Evolutionary conservation across 2,797 vertebrate genomes (phyloP).

Genomic region (Ctenopoma multispine): DNA sequence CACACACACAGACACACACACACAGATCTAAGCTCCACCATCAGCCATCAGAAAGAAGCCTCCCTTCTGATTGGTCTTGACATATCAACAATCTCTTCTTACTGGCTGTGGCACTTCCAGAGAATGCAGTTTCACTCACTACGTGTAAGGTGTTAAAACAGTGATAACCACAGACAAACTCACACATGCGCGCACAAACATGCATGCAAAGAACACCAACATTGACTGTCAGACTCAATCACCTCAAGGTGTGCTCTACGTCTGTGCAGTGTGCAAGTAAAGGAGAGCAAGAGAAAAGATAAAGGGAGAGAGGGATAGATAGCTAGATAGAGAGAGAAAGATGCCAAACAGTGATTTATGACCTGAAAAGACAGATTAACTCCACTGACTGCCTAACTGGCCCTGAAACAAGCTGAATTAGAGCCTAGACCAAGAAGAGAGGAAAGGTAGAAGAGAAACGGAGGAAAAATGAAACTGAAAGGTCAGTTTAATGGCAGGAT

Average conservation of each 20-base stretch:
- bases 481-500: conserved; percentile 73
- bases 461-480: conserved; percentile 77
- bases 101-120: conserved; percentile 71
- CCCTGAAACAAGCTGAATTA: conserved; percentile 87
- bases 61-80: conserved; percentile 69
- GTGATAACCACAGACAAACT: conserved; percentile 48
- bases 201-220: conserved; percentile 62
- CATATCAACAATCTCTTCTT: conserved; percentile 64
- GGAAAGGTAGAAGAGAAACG: conserved; percentile 70
- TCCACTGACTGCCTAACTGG: conserved; percentile 88
- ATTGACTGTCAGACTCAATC: conserved; percentile 65
- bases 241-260: conserved; percentile 55
- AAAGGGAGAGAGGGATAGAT: conserved; percentile 11
- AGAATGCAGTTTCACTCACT: conserved; percentile 62
- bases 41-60: conserved; percentile 30
- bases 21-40: conserved; percentile 33
- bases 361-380: conserved; percentile 87
- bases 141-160: conserved; percentile 61
- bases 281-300: conserved; percentile 28
- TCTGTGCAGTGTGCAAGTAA: conserved; percentile 50
- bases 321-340: conserved; percentile 62
- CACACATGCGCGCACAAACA: conserved; percentile 34
- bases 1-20: neutral
- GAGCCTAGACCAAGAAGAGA: conserved; percentile 77
- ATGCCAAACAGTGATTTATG: conserved; percentile 84